Base-by-base conservation (phyloP, 2,113 vertebrate genomes). In the Eudyptes chrysolophus region DNA sequence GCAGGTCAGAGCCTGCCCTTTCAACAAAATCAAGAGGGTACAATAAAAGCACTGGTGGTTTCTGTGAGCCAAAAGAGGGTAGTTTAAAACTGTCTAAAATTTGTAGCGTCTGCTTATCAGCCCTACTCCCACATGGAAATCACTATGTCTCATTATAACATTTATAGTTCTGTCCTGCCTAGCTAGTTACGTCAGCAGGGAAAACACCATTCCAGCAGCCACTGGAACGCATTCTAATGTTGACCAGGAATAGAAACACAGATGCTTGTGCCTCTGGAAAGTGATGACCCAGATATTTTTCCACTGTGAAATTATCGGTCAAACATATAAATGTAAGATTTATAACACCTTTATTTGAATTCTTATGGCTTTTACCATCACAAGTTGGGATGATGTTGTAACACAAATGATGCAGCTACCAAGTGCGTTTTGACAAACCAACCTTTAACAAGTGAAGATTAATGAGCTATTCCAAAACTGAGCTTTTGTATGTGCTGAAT, bases 371-470 rank as follows among this genome's bases (percentile, higher is more conserved):
- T 93, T 97, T 89, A 68, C 90, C 54, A 42, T 93, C 87, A 82
- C 84, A 83, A 75, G 62, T 69, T 88, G 27, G n/a, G 52, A 52
- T 97, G 97, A 96, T 92, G 68, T 95, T 65, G 38, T 83, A 77
- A 87, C 80, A 77, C n/a, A 83, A 89, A 93, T 81, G 71, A 87
- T 94, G 81, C 26, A 54, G 91, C 69, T 84, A 51, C 58, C 48
- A 55, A 92, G 29, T 27, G 13, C 0, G 1, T 72, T 83, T 75
- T 84, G 42, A 80, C 30, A 87, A 80, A 44, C 18, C 20, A 72
- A 26, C 18, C 51, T 84, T 95, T 95, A 96, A 78, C 32, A 75
- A 96, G 75, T 62, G 68, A 95, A 93, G 89, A 97, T 97, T 78
- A 92, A 96, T 87, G 66, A 77, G 48, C 49, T 92, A 4, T 89